Evolutionary conservation across 1,140 invertebrate species (phyloP), one percentile per base, ranked within the genome.

Genomic region (Prorops nasuta): DNA sequence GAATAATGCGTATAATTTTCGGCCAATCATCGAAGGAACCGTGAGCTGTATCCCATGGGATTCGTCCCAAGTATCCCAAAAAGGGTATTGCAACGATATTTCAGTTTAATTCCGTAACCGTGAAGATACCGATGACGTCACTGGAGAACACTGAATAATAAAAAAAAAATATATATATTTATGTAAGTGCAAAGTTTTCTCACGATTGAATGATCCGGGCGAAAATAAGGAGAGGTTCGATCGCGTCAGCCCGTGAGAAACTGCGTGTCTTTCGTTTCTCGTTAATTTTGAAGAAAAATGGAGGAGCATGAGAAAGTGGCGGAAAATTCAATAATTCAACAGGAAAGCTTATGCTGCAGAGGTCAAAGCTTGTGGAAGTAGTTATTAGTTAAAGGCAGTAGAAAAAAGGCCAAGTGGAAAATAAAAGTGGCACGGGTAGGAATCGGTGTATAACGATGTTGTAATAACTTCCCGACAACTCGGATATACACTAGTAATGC

Each of bases 1-100:
- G 61, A 50, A 65, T 72, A 72, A 72, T 71, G 58, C 64, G 60
- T 71, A 69, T 72, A 70, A 72, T 72, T 66, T 66, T 35, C 3
- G 38, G 51, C 47, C 59, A 55, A 65, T 67, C n/a, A n/a, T n/a
- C n/a, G n/a, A n/a, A n/a, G n/a, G n/a, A n/a, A n/a, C n/a, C n/a
- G n/a, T n/a, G n/a, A n/a, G n/a, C n/a, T n/a, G n/a, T n/a, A n/a
- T n/a, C n/a, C n/a, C n/a, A n/a, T n/a, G n/a, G n/a, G n/a, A n/a
- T n/a, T n/a, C n/a, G n/a, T n/a, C n/a, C n/a, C n/a, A n/a, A n/a
- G n/a, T n/a, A n/a, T n/a, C n/a, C n/a, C n/a, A n/a, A n/a, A n/a
- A n/a, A n/a, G n/a, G n/a, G n/a, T n/a, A 63, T 67, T 66, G 64
- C 24, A 66, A 66, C 64, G 63, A 69, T 69, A 70, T 70, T 68